A percentile compares a stretch with the other conserved stretches of the same genome.
These are phyloP conservation scores for Criorhina ranunculi DNA, from an alignment of 2,888 invertebrate species.

Conservation along the genomic window DNA sequence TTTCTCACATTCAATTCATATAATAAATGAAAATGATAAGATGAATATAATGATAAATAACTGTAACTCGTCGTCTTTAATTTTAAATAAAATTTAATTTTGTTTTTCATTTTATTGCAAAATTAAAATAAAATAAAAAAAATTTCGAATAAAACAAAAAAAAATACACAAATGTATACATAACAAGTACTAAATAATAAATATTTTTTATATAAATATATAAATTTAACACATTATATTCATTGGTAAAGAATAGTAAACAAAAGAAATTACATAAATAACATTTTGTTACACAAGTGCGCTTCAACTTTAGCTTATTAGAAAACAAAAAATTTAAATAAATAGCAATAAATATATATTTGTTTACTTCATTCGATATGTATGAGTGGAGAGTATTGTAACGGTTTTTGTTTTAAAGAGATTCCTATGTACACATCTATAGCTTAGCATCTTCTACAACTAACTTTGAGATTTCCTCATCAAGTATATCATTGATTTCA, in stretches of 20 bases:
- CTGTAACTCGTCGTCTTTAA: slow-evolving; percentile 41
- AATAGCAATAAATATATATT: slow-evolving; percentile 36
- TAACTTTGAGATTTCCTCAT: slow-evolving; percentile 83
- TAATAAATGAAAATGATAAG: slow-evolving; percentile 26
- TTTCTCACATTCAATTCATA: not conserved
- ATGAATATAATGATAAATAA: slow-evolving; percentile 58
- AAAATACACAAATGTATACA: slow-evolving; percentile 54
- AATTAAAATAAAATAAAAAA: slow-evolving; percentile 37
- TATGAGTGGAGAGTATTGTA: slow-evolving; percentile 18
- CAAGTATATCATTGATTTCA: slow-evolving; percentile 83
- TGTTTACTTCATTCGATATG: slow-evolving; percentile 28
- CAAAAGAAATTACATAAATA: slow-evolving; percentile 23
- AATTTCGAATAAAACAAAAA: slow-evolving; percentile 52
- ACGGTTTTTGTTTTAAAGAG: not conserved
- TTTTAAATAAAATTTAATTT: slow-evolving; percentile 32
- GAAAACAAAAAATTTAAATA: slow-evolving; percentile 15
- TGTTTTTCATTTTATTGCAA: slow-evolving; percentile 60
- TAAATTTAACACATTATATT: slow-evolving; percentile 45
- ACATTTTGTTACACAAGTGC: slow-evolving; percentile 33
- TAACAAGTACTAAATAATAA: slow-evolving; percentile 63
- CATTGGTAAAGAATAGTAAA: slow-evolving; percentile 30
- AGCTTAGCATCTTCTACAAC: slow-evolving; percentile 78
- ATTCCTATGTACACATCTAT: slow-evolving; percentile 54
- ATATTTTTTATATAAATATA: slow-evolving; percentile 59
- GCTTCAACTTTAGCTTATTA: slow-evolving; percentile 27